These are phyloP conservation scores for Trisateles emortualis DNA, from an alignment of 2,888 invertebrate genomes.

Conservation along the genomic window DNA sequence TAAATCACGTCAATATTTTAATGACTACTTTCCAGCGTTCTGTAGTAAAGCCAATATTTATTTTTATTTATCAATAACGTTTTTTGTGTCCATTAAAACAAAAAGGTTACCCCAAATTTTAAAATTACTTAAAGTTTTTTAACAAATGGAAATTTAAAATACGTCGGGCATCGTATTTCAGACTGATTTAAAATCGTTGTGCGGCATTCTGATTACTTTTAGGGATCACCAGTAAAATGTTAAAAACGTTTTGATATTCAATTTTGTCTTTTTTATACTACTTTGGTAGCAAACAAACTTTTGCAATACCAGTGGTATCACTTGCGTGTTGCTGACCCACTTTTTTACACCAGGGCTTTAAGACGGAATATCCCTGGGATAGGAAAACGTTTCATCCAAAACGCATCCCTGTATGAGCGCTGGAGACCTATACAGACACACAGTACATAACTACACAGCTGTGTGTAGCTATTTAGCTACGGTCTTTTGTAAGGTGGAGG, in stretches of 20 bases:
- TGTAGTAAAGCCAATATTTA: conserved; percentile 19
- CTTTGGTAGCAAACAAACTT: no score
- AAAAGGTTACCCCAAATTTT: conserved; percentile 18
- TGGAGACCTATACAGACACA: no score
- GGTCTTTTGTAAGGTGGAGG: background rate
- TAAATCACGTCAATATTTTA: conserved; percentile 3
- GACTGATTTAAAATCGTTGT: conserved; percentile 47
- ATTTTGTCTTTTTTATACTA: background rate
- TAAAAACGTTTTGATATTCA: background rate
- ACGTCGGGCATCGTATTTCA: conserved; percentile 41
- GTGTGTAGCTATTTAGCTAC: no score
- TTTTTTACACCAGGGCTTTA: no score
- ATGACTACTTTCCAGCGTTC: conserved; percentile 15
- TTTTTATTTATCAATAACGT: conserved; percentile 37
- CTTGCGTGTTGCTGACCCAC: no score
- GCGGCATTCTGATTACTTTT: conserved; percentile 40
- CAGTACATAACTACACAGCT: background rate
- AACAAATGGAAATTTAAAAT: conserved; percentile 43
- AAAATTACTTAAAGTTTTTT: conserved; percentile 37
- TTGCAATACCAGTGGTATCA: no score
- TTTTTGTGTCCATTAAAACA: conserved; percentile 12
- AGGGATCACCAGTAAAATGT: conserved; percentile 17
- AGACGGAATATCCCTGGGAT: no score
- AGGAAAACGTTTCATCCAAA: no score
- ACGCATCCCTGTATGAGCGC: no score